phyloP scores from a whole-genome alignment of 53 echinoderm and acorn worm genomes.

The Pentamera pediparva region DNA sequence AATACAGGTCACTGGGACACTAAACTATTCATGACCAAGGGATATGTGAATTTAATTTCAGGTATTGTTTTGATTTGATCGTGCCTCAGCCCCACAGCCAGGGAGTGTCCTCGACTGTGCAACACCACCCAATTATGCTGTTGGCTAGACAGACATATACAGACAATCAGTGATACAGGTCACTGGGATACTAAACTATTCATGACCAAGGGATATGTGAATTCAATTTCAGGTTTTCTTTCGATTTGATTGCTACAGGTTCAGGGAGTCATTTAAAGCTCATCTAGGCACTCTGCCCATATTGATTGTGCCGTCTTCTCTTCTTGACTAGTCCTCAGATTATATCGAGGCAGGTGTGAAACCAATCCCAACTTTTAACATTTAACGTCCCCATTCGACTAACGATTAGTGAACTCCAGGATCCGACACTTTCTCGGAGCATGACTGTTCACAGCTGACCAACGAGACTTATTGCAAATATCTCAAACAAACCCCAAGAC shows the following conservation, averaged over 20 bases:
- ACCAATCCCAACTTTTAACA: no score
- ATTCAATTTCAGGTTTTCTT: not conserved
- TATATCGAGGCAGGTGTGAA: no score
- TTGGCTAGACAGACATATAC: not conserved
- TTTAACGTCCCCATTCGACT: no score
- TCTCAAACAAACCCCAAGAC: no score
- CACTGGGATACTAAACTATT: not conserved
- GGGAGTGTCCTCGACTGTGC: slow-evolving; percentile 67
- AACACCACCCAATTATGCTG: slow-evolving; percentile 65
- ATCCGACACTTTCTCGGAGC: no score
- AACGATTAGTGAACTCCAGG: no score
- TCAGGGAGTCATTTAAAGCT: no score
- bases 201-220: not conserved
- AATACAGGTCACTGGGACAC: not conserved
- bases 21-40: not conserved
- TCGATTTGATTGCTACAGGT: not conserved
- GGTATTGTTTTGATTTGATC: not conserved
- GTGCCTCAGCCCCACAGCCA: slow-evolving; percentile 27
- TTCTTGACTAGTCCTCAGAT: no score
- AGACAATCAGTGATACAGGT: not conserved
- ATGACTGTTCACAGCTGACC: no score
- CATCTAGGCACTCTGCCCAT: no score
- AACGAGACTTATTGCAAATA: no score
- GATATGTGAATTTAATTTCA: not conserved
- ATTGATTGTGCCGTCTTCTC: no score